Conservation (phyloP, 1,140 invertebrate species). For the Cotesia chilonis region DNA sequence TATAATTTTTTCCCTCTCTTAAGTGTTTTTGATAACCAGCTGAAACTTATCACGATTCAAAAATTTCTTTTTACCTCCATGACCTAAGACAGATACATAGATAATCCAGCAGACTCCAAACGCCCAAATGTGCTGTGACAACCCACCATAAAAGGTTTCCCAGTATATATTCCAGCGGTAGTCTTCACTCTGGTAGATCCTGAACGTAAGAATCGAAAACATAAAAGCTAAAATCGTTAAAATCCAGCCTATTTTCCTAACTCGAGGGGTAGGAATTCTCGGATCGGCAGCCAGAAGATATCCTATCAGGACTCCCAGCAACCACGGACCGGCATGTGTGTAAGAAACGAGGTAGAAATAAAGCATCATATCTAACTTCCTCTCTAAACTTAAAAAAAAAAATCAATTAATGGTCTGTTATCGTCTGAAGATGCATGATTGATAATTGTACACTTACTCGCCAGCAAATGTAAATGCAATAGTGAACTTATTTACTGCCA, state of each 20-base stretch:
- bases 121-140: constrained; percentile 23
- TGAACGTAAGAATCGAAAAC: constrained; percentile 13
- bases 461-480: constrained; percentile 1
- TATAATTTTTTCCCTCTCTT: no score
- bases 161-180: constrained; percentile 29
- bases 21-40: no score
- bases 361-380: constrained; percentile 17
- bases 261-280: no score
- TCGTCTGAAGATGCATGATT: neutral
- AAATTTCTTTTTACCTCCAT: constrained; percentile 6
- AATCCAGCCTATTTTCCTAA: constrained; percentile 22
- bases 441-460: neutral
- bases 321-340: constrained; percentile 57
- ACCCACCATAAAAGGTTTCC: constrained; percentile 27
- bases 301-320: no score
- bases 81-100: constrained; percentile 19
- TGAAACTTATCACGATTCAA: neutral
- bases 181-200: constrained; percentile 26
- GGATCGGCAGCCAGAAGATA: no score
- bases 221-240: constrained; percentile 16
- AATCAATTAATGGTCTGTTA: neutral
- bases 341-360: constrained; percentile 54
- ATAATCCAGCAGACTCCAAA: constrained; percentile 34
- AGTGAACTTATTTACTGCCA: constrained; percentile 34
- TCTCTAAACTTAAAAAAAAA: constrained; percentile 7